A percentile compares a stretch with the other conserved stretches of the same genome.
phyloP scores from a whole-genome alignment of 2,888 invertebrate genomes.

The Nesidiocoris tenuis region DNA sequence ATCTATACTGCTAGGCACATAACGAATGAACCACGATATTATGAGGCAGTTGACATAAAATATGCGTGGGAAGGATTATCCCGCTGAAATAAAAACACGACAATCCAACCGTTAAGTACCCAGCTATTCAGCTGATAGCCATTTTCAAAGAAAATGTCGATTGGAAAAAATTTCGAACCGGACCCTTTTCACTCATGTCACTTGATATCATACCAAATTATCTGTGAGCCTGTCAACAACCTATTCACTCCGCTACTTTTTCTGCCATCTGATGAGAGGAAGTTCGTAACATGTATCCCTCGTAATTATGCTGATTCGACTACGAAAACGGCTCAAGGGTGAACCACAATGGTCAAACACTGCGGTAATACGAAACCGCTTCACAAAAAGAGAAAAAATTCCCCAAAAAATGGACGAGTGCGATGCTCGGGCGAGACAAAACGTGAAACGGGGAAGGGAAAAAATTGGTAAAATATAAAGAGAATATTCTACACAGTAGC shows the following conservation, averaged over 20 bases:
- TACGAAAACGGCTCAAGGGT: conserved; percentile 17
- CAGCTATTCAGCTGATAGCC: too few relatives aligned
- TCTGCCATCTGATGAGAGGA: conserved; percentile 2
- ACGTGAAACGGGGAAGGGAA: not conserved
- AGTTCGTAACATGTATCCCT: conserved; percentile 9
- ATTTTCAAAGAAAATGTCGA: too few relatives aligned
- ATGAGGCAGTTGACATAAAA: too few relatives aligned
- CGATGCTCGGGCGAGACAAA: not conserved
- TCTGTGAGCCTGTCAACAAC: not conserved
- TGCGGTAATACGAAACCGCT: conserved; percentile 33
- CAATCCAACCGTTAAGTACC: too few relatives aligned
- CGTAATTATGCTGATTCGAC: conserved; percentile 30
- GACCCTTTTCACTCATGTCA: conserved; percentile 14
- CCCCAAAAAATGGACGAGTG: not conserved
- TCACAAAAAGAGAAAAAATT: not conserved
- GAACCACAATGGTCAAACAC: conserved; percentile 15
- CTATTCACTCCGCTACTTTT: conserved; percentile 10
- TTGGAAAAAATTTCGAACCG: not conserved
- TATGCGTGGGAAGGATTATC: too few relatives aligned
- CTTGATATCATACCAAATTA: not conserved
- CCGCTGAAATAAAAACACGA: too few relatives aligned
- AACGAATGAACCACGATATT: too few relatives aligned
- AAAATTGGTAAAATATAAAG: not conserved
- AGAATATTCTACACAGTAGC: conserved; percentile 17
- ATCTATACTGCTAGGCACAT: too few relatives aligned